Conservation (phyloP, 2,888 invertebrate species). For the Urechis unicinctus region DNA sequence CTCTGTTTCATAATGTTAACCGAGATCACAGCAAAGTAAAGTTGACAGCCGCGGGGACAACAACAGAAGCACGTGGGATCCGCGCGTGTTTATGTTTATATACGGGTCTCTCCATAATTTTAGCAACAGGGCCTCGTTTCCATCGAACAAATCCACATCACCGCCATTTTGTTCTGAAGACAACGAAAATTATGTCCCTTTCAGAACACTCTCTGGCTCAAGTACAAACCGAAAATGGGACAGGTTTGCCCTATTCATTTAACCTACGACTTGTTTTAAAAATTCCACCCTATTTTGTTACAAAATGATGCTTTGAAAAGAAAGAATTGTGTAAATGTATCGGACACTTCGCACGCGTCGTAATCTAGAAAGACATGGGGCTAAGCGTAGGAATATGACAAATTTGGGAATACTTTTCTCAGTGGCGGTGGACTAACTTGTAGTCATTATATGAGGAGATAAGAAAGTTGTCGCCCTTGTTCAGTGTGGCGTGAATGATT, state of each 20-base stretch:
- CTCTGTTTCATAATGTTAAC: too few species aligned
- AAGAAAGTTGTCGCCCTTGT: too few species aligned
- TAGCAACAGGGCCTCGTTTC: constrained; percentile 15
- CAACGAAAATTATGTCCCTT: constrained; percentile 17
- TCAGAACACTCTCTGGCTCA: constrained; percentile 10
- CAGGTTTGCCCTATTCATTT: constrained; percentile 8
- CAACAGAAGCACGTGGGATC: too few species aligned
- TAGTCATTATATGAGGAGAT: too few species aligned
- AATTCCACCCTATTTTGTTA: neutral
- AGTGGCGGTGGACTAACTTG: too few species aligned
- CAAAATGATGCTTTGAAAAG: neutral
- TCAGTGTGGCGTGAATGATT: too few species aligned
- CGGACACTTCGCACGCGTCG: too few species aligned
- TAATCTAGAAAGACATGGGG: neutral
- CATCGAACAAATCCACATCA: constrained; percentile 11
- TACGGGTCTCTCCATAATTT: constrained; percentile 1
- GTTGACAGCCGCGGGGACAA: too few species aligned
- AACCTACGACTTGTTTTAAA: neutral
- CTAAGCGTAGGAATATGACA: too few species aligned
- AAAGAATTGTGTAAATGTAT: neutral
- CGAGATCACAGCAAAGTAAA: too few species aligned
- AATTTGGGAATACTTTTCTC: too few species aligned
- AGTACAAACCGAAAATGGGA: constrained; percentile 13
- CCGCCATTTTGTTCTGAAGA: constrained; percentile 20
- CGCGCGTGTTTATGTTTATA: constrained; percentile 7